Evolutionary conservation across 2,797 vertebrate genomes (phyloP).

Genomic region (Platyrinchus mystaceus): DNA sequence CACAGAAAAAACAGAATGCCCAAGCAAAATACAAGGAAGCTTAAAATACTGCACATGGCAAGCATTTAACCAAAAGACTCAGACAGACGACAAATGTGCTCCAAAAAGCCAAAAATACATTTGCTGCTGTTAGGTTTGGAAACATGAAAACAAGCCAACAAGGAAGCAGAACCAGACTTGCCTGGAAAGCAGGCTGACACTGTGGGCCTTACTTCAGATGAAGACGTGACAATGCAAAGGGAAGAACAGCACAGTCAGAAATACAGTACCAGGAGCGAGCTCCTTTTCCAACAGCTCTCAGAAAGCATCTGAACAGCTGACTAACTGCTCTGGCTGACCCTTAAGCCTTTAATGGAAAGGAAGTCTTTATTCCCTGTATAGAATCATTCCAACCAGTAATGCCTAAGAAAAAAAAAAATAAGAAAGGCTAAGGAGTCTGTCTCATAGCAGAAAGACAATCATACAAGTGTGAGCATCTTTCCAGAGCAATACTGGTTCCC

Average conservation of each 20-base stretch:
- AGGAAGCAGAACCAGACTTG: neutral
- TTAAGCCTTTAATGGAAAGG: neutral
- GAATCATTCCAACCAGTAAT: neutral
- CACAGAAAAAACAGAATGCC: neutral
- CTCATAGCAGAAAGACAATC: accelerated
- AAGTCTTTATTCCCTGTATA: neutral
- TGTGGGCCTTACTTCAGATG: neutral
- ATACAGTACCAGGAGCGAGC: accelerated
- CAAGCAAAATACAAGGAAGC: neutral
- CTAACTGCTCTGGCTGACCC: neutral
- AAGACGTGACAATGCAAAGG: neutral
- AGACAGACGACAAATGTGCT: accelerated
- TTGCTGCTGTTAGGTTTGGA: neutral
- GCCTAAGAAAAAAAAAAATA: accelerated
- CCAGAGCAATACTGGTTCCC: neutral
- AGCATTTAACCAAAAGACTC: neutral
- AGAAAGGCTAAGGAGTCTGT: neutral
- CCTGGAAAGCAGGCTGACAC: neutral
- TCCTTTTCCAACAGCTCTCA: neutral
- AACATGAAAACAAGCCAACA: neutral
- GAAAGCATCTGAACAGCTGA: neutral
- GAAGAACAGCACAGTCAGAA: neutral
- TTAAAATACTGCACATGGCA: neutral
- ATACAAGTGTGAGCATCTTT: neutral
- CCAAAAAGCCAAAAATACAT: neutral